Conservation (phyloP, 2,888 invertebrate genomes). For the Schizotus pectinicornis region DNA sequence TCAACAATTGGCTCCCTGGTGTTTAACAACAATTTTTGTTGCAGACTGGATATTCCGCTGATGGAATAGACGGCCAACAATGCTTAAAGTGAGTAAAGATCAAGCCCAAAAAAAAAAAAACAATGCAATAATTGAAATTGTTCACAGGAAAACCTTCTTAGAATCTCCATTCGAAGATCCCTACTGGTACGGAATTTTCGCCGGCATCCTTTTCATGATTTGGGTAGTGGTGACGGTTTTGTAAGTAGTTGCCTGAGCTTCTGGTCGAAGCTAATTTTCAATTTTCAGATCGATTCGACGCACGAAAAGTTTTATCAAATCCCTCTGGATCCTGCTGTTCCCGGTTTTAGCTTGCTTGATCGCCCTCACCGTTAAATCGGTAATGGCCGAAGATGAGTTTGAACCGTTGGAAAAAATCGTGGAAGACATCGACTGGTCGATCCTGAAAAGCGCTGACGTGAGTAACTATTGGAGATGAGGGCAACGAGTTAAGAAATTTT, state of each 20-base stretch:
- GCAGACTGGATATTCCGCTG: slow-evolving; percentile 53
- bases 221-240: slow-evolving; percentile 70
- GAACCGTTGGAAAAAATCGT: slow-evolving; percentile 46
- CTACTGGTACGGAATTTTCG: slow-evolving; percentile 69
- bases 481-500: slow-evolving; percentile 24
- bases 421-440: slow-evolving; percentile 49
- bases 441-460: slow-evolving; percentile 50
- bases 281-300: slow-evolving; percentile 51
- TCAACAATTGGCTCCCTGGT: no score
- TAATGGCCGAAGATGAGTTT: slow-evolving; percentile 43
- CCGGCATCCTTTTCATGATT: slow-evolving; percentile 66
- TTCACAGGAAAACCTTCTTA: slow-evolving; percentile 59
- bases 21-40: no score
- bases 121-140: slow-evolving; percentile 2
- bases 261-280: neutral
- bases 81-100: slow-evolving; percentile 56
- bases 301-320: slow-evolving; percentile 53
- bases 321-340: slow-evolving; percentile 50
- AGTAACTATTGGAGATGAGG: slow-evolving; percentile 22
- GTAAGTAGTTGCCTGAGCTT: slow-evolving; percentile 57
- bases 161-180: slow-evolving; percentile 67
- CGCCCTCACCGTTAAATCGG: slow-evolving; percentile 51
- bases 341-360: slow-evolving; percentile 51
- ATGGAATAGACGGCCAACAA: slow-evolving; percentile 53
- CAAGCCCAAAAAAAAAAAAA: no score